Conservation (phyloP, 2,113 vertebrate genomes). For the Thamnaconus septentrionalis region DNA sequence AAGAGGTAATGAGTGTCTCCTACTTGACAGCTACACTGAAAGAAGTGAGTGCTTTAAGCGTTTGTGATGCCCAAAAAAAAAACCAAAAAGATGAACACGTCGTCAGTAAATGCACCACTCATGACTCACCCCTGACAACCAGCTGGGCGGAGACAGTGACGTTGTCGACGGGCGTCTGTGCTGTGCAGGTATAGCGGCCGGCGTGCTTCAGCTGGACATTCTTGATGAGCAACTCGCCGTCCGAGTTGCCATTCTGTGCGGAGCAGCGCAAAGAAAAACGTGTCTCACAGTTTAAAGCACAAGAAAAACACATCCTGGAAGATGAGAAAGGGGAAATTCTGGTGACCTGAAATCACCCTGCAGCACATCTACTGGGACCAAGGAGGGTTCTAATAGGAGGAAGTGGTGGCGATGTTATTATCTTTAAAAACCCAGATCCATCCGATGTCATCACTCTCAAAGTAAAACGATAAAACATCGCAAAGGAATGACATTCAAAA, state of each 20-base stretch:
- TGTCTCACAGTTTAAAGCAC: background rate
- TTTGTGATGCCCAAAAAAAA: background rate
- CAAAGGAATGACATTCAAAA: no score
- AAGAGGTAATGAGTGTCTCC: no score
- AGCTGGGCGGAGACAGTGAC: constrained; percentile 87
- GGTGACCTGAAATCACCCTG: no score
- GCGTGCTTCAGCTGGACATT: constrained; percentile 88
- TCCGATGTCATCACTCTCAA: background rate
- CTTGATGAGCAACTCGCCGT: constrained; percentile 87
- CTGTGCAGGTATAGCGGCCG: constrained; percentile 88
- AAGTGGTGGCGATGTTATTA: no score
- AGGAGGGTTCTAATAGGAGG: no score
- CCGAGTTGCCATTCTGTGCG: constrained; percentile 82
- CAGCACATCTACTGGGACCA: no score
- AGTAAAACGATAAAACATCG: constrained; percentile 7
- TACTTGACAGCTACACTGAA: no score
- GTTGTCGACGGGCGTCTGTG: constrained; percentile 94
- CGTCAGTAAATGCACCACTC: background rate
- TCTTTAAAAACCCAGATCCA: no score
- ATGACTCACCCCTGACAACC: constrained; percentile 89
- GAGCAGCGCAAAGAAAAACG: constrained; percentile 21
- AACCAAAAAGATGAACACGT: background rate
- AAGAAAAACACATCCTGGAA: no score
- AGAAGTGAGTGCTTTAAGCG: no score
- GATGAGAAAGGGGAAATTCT: no score